Evolutionary conservation across 2,113 vertebrate species (phyloP).

Genomic region (Odontesthes bonariensis): DNA sequence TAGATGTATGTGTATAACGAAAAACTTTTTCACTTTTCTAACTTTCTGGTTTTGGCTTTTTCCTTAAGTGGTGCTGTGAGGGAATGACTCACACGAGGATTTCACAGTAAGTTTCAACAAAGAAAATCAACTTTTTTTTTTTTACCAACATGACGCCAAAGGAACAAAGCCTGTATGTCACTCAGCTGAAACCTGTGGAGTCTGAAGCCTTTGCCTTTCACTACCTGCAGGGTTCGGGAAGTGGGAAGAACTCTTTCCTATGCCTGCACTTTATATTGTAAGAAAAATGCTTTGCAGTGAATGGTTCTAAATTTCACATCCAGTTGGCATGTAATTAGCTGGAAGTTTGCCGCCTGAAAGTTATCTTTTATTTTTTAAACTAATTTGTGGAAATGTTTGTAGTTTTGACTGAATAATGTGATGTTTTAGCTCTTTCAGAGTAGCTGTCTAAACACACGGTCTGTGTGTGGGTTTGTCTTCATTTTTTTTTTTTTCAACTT

Average conservation of each 20-base stretch:
- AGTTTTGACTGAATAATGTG: conserved; percentile 1
- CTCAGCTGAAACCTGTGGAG: not conserved
- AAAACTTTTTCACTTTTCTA: too few relatives aligned
- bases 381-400: conserved; percentile 7
- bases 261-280: not conserved
- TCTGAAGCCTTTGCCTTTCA: not conserved
- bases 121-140: not conserved
- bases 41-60: not conserved
- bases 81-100: not conserved
- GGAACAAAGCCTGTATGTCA: not conserved
- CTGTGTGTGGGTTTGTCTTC: not conserved
- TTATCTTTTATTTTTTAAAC: not conserved
- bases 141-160: not conserved
- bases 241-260: not conserved
- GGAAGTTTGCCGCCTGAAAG: not conserved
- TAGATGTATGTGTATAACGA: not conserved
- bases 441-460: not conserved
- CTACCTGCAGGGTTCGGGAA: not conserved
- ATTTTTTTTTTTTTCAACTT: conserved; percentile 20
- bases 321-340: conserved; percentile 7
- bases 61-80: not conserved
- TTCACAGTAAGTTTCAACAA: not conserved
- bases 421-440: conserved; percentile 1
- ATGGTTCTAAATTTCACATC: conserved; percentile 2
- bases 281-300: not conserved